Evolutionary conservation across 1,140 invertebrate genomes (phyloP), one percentile per base, ranked within the genome.

Genomic region (Portunus trituberculatus): DNA sequence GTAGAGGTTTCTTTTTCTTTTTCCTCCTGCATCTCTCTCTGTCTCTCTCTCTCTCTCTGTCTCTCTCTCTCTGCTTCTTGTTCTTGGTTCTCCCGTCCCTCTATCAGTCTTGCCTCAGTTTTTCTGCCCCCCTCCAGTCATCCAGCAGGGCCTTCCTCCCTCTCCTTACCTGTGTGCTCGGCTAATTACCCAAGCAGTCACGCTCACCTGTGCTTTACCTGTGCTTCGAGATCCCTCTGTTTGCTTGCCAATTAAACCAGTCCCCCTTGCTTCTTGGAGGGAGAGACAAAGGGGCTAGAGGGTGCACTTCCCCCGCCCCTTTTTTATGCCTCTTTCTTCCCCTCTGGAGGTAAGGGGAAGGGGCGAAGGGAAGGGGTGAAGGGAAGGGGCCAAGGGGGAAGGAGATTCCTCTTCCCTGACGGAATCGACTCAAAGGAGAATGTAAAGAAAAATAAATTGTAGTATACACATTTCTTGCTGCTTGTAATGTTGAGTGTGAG

Each of bases 51-150:
- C 20, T 76, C n/a, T n/a, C n/a, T 76, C 67, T 25, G 1, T n/a
- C 67, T 76, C n/a, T 76, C 67, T 76, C n/a, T 76, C 48, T 90
- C 88, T 90, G n/a, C 29, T 25, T 90, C 88, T 90, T 20, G 46
- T 90, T 90, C 45, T 28, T 52, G 25, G 32, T 46, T 48, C 45
- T 90, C 45, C 48, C 88, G n/a, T 90, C 39, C 88, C 28, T 52
- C 88, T n/a, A 10, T 52, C n/a, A 29, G 32, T 90, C 45, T 31
- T 90, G 31, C 20, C 39, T 46, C 88, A 46, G 39, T 48, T 16
- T 88, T 32, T 48, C 87, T 10, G 3, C 87, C 31, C 8, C 31
- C 29, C 31, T 29, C 12, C 87, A 16, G 3, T 8, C 87, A n/a
- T 29, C 32, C 48, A 25, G 31, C 48, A 4, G 31, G 4, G 31